Evolutionary conservation across 2,113 vertebrate genomes (phyloP).

Genomic region (Grammomys surdaster): DNA sequence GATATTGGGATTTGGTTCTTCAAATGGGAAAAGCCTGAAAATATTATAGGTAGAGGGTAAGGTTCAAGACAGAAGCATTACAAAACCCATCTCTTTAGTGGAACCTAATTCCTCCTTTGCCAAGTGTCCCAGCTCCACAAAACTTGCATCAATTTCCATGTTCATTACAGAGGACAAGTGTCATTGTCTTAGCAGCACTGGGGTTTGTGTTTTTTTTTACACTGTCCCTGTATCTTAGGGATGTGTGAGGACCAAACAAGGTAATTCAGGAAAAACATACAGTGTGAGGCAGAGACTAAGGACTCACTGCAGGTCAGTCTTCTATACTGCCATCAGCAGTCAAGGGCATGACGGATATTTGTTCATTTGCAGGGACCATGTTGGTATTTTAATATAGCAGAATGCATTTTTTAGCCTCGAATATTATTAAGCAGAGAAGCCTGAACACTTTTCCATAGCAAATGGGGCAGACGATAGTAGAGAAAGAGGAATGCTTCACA

Average conservation of each 20-base stretch:
- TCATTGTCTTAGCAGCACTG: conserved; percentile 98
- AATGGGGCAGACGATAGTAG: neutral
- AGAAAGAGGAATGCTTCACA: neutral
- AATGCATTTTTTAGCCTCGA: conserved; percentile 26
- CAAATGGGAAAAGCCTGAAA: neutral
- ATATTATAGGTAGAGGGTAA: neutral
- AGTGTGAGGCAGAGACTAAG: neutral
- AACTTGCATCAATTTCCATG: conserved; percentile 99
- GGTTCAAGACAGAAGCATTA: neutral
- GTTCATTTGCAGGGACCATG: conserved; percentile 2
- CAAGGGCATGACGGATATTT: neutral
- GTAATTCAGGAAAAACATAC: conserved; percentile 55
- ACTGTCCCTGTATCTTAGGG: conserved; percentile 6
- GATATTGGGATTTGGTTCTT: neutral
- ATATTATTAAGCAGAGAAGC: conserved; percentile 25
- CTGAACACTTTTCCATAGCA: conserved; percentile 24
- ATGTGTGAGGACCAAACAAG: conserved; percentile 50
- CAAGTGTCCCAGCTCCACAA: conserved; percentile 87
- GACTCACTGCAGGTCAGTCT: neutral
- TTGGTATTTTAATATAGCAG: neutral
- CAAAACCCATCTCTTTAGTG: conserved; percentile 84
- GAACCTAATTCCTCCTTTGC: conserved; percentile 83
- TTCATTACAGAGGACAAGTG: conserved; percentile 96
- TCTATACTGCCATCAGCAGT: neutral
- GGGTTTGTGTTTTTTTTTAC: too few species aligned